A percentile compares a stretch with the other conserved stretches of the same genome.
phyloP scores from a whole-genome alignment of 2,888 invertebrate species.

The Clepsis dumicolana region DNA sequence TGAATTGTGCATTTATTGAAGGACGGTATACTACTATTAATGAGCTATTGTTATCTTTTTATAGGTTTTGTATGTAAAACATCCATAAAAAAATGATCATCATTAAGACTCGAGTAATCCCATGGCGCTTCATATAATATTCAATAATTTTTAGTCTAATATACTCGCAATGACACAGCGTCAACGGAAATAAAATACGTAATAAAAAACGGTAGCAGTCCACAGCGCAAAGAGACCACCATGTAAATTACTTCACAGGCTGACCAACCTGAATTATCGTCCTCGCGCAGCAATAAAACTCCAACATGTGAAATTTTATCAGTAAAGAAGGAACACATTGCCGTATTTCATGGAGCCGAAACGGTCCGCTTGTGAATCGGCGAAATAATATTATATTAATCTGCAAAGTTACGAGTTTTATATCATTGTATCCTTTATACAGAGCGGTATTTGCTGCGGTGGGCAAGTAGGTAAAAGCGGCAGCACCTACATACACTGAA shows the following conservation, averaged over 20 bases:
- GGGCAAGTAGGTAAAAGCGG: conserved; percentile 66
- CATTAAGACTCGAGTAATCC: not conserved
- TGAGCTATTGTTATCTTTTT: conserved; percentile 50
- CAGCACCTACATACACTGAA: conserved; percentile 56
- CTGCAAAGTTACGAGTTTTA: conserved; percentile 71
- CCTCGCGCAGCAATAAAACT: conserved; percentile 78
- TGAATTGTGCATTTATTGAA: conserved; percentile 59
- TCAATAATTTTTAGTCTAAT: too few species aligned
- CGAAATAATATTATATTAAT: conserved; percentile 82
- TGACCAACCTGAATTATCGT: conserved; percentile 77
- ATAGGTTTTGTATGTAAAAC: not conserved
- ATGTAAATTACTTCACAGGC: conserved; percentile 79
- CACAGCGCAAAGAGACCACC: conserved; percentile 73
- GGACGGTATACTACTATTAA: conserved; percentile 54
- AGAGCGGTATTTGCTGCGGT: conserved; percentile 69
- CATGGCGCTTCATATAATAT: not conserved
- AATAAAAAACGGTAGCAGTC: conserved; percentile 68
- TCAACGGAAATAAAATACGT: not conserved
- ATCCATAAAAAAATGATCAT: not conserved
- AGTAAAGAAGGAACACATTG: conserved; percentile 76
- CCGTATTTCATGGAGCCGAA: conserved; percentile 80
- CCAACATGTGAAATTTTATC: conserved; percentile 79
- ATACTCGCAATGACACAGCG: not conserved
- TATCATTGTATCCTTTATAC: conserved; percentile 72
- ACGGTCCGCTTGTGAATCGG: conserved; percentile 70